Evolutionary conservation across 2,113 vertebrate species (phyloP).

Genomic region (Argyrosomus japonicus): DNA sequence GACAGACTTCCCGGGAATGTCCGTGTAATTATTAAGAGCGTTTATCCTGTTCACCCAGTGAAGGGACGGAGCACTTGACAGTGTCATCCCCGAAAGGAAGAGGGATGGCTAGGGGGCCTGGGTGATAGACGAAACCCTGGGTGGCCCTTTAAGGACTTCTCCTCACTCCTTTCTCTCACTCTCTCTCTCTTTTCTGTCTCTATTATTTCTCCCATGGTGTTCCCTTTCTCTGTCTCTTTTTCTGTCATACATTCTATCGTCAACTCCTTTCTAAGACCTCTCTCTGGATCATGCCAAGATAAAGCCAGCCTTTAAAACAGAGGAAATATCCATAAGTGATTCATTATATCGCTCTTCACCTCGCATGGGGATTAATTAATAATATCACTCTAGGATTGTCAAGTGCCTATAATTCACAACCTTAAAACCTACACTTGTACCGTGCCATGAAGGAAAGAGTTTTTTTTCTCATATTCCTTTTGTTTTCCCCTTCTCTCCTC

Average conservation of each 20-base stretch:
- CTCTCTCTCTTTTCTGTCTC: constrained; percentile 58
- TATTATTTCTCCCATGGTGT: constrained; percentile 64
- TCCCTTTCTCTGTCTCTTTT: constrained; percentile 51
- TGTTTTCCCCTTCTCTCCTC: constrained; percentile 57
- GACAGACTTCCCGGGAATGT: constrained; percentile 76
- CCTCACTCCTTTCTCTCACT: constrained; percentile 51
- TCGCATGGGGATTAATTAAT: constrained; percentile 82
- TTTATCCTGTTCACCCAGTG: constrained; percentile 80
- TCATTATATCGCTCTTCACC: constrained; percentile 76
- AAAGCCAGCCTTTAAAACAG: constrained; percentile 61
- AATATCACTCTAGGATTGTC: constrained; percentile 75
- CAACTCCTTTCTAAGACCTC: constrained; percentile 45
- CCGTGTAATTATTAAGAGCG: constrained; percentile 84
- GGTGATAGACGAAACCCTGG: constrained; percentile 77
- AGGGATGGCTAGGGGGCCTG: constrained; percentile 76
- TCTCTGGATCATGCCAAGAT: constrained; percentile 65
- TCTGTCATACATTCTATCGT: constrained; percentile 61
- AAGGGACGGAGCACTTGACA: constrained; percentile 79
- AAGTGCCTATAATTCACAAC: constrained; percentile 76
- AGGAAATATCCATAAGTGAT: constrained; percentile 79
- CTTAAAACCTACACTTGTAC: constrained; percentile 79
- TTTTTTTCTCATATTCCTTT: constrained; percentile 61
- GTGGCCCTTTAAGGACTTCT: constrained; percentile 75
- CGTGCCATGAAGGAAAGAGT: constrained; percentile 64
- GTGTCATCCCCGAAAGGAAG: constrained; percentile 82